These are phyloP conservation scores for Zeugodacus cucurbitae DNA, from an alignment of 1,140 invertebrate species.

Conservation along the genomic window DNA sequence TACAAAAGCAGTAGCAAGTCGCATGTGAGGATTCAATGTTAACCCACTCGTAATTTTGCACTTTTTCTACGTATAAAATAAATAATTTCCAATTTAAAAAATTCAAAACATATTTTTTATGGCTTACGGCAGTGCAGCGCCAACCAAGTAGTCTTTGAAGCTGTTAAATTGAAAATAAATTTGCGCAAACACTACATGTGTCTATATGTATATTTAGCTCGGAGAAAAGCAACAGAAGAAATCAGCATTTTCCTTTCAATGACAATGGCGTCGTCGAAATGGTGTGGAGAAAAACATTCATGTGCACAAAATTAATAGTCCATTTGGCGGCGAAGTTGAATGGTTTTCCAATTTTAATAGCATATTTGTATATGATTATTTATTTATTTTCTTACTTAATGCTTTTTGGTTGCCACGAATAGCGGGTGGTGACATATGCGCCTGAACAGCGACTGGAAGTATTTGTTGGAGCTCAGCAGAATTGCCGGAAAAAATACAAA, in stretches of 20 bases:
- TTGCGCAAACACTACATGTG: neutral
- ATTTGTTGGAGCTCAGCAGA: neutral
- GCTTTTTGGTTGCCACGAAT: neutral
- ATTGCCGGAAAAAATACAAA: neutral
- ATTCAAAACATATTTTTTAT: neutral
- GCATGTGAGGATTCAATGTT: no score
- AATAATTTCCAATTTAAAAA: neutral
- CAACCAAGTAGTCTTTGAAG: neutral
- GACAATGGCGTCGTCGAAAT: neutral
- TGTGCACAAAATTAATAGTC: neutral
- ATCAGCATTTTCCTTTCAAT: neutral
- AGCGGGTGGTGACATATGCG: conserved; percentile 1
- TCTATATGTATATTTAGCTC: neutral
- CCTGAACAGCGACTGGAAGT: neutral
- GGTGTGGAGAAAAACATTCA: neutral
- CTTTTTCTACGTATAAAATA: no score
- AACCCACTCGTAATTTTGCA: no score
- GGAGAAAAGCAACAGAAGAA: neutral
- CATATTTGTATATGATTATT: neutral
- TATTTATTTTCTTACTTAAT: neutral
- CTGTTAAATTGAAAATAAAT: neutral
- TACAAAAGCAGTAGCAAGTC: no score
- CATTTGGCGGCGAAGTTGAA: neutral
- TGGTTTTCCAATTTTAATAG: neutral
- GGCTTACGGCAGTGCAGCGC: neutral